These are phyloP conservation scores for Pseudotriccus pelzelni DNA, from an alignment of 2,797 vertebrate genomes.

Conservation along the genomic window DNA sequence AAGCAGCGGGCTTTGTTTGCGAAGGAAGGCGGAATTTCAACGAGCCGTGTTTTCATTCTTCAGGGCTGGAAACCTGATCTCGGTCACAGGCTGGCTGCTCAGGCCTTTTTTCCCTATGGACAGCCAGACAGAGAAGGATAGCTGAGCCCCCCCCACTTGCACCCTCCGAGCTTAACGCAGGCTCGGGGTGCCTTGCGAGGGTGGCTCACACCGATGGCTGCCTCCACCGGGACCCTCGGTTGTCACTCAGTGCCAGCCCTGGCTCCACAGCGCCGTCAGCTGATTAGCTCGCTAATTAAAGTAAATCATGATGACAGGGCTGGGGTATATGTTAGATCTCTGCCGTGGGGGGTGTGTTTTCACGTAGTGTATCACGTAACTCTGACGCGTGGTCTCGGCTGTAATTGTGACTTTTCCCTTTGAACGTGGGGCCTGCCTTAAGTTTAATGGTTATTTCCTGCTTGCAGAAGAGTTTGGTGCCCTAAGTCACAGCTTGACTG, in stretches of 20 bases:
- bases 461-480: neutral
- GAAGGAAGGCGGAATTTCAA: conserved; percentile 15
- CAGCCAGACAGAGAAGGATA: neutral
- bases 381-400: neutral
- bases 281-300: neutral
- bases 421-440: neutral
- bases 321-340: neutral
- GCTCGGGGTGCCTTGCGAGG: neutral
- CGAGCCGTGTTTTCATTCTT: conserved; percentile 1
- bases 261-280: neutral
- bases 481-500: fast-evolving
- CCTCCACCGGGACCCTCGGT: neutral
- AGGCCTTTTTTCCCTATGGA: neutral
- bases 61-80: conserved; percentile 21
- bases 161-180: fast-evolving
- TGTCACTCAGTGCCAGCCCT: neutral
- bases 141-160: fast-evolving
- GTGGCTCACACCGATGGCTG: neutral
- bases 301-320: fast-evolving
- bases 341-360: neutral
- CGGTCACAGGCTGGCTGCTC: neutral
- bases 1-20: neutral
- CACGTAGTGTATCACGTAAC: fast-evolving
- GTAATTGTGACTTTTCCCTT: neutral
- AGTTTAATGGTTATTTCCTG: neutral